Conservation (phyloP, 2,888 invertebrate genomes). For the Microctonus aethiopoides region DNA sequence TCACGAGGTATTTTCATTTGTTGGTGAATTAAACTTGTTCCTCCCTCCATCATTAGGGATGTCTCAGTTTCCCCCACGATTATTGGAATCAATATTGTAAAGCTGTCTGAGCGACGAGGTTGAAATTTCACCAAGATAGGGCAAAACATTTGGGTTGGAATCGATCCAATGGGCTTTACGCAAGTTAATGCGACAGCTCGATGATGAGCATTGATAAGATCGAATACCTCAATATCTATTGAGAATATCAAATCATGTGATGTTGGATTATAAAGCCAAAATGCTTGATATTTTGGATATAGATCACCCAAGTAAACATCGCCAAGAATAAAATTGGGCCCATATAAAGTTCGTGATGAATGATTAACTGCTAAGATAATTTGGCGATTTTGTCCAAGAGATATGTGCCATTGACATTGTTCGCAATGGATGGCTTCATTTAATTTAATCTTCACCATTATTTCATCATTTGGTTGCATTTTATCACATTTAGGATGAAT, state of each 20-base stretch:
- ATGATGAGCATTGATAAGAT: slow-evolving; percentile 52
- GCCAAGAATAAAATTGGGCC: slow-evolving; percentile 48
- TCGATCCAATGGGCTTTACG: slow-evolving; percentile 56
- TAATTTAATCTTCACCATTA: slow-evolving; percentile 57
- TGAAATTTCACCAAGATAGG: slow-evolving; percentile 65
- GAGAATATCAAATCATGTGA: slow-evolving; percentile 50
- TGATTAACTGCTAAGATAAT: slow-evolving; percentile 46
- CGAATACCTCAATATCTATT: slow-evolving; percentile 50
- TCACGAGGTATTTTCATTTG: slow-evolving; percentile 22
- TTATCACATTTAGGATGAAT: slow-evolving; percentile 53
- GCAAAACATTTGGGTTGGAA: slow-evolving; percentile 49
- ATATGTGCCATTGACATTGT: slow-evolving; percentile 61
- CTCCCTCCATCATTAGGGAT: slow-evolving; percentile 41
- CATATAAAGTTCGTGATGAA: slow-evolving; percentile 47
- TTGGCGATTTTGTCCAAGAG: slow-evolving; percentile 59
- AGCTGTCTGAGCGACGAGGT: slow-evolving; percentile 60
- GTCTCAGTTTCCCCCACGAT: slow-evolving; percentile 33
- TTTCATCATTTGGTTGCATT: slow-evolving; percentile 44
- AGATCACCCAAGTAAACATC: slow-evolving; percentile 58
- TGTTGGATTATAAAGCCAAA: slow-evolving; percentile 66
- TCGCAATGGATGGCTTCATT: slow-evolving; percentile 55
- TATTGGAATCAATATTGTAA: slow-evolving; percentile 52
- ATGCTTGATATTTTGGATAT: slow-evolving; percentile 49
- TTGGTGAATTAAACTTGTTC: slow-evolving; percentile 28
- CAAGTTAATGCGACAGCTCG: slow-evolving; percentile 61